A percentile compares a stretch with the other conserved stretches of the same genome.
Evolutionary conservation across 2,888 invertebrate genomes (phyloP).

Genomic region (Cylindroiulus punctatus): DNA sequence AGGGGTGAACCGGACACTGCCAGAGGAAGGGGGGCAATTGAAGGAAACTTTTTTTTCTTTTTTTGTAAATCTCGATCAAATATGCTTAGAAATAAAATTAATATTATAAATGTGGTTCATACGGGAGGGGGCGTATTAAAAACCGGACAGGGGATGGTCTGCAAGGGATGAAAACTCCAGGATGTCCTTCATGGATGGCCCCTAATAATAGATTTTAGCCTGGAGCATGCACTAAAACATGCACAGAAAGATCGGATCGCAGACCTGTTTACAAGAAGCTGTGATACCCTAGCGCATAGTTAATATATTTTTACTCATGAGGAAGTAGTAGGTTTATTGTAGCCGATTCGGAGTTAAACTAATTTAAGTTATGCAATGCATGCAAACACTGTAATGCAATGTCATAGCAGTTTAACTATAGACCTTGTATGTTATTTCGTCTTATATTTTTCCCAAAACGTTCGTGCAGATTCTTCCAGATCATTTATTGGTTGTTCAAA

Average conservation of each 20-base stretch:
- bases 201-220: too few relatives aligned
- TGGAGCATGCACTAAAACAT: too few relatives aligned
- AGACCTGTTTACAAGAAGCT: conserved; percentile 12
- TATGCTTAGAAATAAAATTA: too few relatives aligned
- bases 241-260: background rate
- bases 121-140: too few relatives aligned
- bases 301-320: background rate
- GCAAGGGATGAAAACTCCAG: too few relatives aligned
- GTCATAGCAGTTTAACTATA: background rate
- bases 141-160: too few relatives aligned
- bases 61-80: too few relatives aligned
- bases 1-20: too few relatives aligned
- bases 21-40: too few relatives aligned
- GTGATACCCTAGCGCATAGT: background rate
- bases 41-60: too few relatives aligned
- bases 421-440: background rate
- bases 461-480: background rate
- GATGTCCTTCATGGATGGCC: too few relatives aligned
- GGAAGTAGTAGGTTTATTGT: conserved; percentile 27
- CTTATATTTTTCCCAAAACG: background rate
- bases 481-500: background rate
- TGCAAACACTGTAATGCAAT: background rate
- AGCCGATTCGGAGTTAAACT: background rate
- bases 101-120: too few relatives aligned
- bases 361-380: background rate